Conservation (phyloP, 2,113 vertebrate species). For the Oreochromis tanganicae region DNA sequence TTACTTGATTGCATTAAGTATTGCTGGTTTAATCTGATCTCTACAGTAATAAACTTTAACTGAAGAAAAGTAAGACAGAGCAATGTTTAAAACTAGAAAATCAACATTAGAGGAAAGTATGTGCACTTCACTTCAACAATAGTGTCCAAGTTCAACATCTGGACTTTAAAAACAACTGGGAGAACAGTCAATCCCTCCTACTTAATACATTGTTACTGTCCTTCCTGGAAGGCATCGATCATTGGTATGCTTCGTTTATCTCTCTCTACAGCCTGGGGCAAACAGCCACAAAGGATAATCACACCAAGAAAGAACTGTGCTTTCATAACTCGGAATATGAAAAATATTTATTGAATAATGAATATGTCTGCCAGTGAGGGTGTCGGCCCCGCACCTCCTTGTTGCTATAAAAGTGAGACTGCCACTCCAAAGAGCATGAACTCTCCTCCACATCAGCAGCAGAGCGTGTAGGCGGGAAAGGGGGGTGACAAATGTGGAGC, state of each 20-base stretch:
- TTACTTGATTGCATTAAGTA: not conserved
- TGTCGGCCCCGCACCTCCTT: not conserved
- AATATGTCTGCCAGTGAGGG: conserved; percentile 1
- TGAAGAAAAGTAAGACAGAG: not conserved
- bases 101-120: not conserved
- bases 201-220: not conserved
- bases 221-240: conserved; percentile 16
- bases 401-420: conserved; percentile 44
- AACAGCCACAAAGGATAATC: conserved; percentile 19
- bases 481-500: conserved; percentile 46
- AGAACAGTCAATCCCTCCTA: not conserved
- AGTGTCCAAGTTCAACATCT: not conserved
- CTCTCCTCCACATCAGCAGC: conserved; percentile 15
- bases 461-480: conserved; percentile 34
- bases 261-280: not conserved
- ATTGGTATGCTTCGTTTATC: conserved; percentile 13
- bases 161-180: not conserved
- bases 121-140: not conserved
- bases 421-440: conserved; percentile 42
- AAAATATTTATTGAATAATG: conserved; percentile 61
- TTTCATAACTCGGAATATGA: conserved; percentile 44
- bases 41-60: not conserved
- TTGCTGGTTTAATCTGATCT: not conserved
- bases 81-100: not conserved
- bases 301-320: not conserved